These are phyloP conservation scores for Trematocara variabile DNA, from an alignment of 2,113 vertebrate species.

Conservation along the genomic window DNA sequence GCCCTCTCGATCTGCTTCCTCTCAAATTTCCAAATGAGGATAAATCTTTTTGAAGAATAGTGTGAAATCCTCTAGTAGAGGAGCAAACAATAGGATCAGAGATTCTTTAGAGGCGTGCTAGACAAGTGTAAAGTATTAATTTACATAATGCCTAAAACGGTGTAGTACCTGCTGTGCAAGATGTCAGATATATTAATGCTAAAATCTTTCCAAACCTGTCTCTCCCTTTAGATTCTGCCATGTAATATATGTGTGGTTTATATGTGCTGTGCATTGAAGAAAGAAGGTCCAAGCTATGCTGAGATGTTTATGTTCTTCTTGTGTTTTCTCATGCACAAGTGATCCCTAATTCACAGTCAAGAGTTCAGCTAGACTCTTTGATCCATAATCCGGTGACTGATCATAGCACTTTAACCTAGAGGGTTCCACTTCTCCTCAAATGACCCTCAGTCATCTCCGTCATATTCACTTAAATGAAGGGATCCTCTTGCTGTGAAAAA, in stretches of 20 bases:
- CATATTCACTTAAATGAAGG: slow-evolving; percentile 48
- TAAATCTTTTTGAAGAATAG: background rate
- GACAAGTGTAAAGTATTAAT: background rate
- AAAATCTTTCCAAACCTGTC: background rate
- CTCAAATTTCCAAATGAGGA: slow-evolving; percentile 4
- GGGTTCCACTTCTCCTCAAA: slow-evolving; percentile 35
- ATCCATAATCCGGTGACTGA: slow-evolving; percentile 52
- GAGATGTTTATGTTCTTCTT: background rate
- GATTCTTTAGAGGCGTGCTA: background rate
- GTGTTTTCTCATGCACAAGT: background rate
- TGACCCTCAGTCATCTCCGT: slow-evolving; percentile 39
- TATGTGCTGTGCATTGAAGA: background rate
- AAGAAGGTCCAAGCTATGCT: background rate
- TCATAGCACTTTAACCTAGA: slow-evolving; percentile 46
- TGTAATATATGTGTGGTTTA: background rate
- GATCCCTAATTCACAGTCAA: background rate
- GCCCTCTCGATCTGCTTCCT: background rate
- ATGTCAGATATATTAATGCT: background rate
- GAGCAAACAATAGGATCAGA: background rate
- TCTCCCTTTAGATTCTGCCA: background rate
- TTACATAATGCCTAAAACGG: slow-evolving; percentile 3
- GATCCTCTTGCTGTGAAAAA: slow-evolving; percentile 48
- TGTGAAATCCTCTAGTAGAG: background rate
- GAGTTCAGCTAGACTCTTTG: slow-evolving; percentile 13
- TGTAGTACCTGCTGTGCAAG: background rate